phyloP scores from a whole-genome alignment of 2,888 invertebrate genomes.

The Orthosia incerta region DNA sequence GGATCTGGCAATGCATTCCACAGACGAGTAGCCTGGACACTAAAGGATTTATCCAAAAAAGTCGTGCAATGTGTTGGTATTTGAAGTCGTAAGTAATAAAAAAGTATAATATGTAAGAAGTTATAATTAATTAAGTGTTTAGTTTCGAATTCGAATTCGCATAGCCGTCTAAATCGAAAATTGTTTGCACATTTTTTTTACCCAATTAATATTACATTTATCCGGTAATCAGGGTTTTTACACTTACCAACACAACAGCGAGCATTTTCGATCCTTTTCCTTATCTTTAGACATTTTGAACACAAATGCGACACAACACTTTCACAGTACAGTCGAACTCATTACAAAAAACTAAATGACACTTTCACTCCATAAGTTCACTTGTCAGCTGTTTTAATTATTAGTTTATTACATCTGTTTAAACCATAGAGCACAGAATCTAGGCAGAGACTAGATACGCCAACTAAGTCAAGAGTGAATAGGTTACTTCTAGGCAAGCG shows the following conservation, averaged over 20 bases:
- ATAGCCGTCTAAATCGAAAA: neutral
- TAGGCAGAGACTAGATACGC: neutral
- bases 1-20: too few relatives aligned
- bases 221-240: neutral
- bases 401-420: conserved; percentile 30
- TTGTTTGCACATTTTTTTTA: neutral
- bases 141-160: neutral
- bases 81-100: too few relatives aligned
- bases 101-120: too few relatives aligned
- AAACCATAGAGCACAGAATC: conserved; percentile 11
- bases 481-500: too few relatives aligned
- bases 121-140: too few relatives aligned
- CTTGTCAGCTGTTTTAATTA: conserved; percentile 8
- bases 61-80: too few relatives aligned
- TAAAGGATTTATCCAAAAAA: too few relatives aligned
- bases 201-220: too few relatives aligned
- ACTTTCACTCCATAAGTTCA: conserved; percentile 37
- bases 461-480: too few relatives aligned
- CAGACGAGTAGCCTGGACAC: too few relatives aligned
- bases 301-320: conserved; percentile 18
- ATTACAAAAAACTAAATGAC: neutral
- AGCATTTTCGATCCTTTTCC: conserved; percentile 66
- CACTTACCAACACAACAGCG: conserved; percentile 82
- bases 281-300: conserved; percentile 74
- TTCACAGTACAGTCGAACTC: conserved; percentile 1